A percentile compares a stretch with the other conserved stretches of the same genome.
These are phyloP conservation scores for Cinclus cinclus DNA, from an alignment of 2,113 vertebrate genomes.

Conservation along the genomic window DNA sequence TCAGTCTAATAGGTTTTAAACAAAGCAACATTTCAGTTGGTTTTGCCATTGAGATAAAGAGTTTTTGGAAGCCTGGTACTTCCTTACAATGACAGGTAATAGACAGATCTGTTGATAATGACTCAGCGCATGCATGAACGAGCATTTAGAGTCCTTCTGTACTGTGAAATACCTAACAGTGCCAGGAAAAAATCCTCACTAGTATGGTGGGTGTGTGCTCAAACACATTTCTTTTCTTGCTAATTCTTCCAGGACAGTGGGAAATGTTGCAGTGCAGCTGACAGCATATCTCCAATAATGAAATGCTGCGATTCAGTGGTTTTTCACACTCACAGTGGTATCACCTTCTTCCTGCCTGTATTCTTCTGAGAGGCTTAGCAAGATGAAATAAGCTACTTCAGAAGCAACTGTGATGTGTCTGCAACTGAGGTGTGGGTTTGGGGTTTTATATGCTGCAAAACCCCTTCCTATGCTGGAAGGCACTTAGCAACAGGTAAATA, in stretches of 20 bases:
- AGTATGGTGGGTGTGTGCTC: background rate
- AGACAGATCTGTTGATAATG: background rate
- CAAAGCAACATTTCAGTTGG: background rate
- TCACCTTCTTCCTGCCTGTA: constrained; percentile 1
- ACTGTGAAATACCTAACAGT: background rate
- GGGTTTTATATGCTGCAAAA: background rate
- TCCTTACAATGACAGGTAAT: background rate
- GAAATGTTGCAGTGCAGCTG: background rate
- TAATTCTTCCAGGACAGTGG: background rate
- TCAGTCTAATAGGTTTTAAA: background rate
- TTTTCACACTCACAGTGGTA: background rate
- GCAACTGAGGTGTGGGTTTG: background rate
- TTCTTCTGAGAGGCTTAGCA: constrained; percentile 25
- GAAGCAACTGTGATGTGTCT: background rate
- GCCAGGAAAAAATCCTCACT: background rate
- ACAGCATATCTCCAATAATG: background rate
- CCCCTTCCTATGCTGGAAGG: background rate
- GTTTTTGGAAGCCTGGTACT: background rate
- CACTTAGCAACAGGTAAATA: background rate
- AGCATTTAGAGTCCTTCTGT: background rate
- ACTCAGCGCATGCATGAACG: background rate
- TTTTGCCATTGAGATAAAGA: background rate
- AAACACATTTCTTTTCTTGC: background rate
- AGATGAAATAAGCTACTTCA: constrained; percentile 33
- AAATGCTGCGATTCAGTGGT: background rate